A percentile compares a stretch with the other conserved stretches of the same genome.
Conservation (phyloP, 2,888 invertebrate genomes). For the Acronicta aceris region DNA sequence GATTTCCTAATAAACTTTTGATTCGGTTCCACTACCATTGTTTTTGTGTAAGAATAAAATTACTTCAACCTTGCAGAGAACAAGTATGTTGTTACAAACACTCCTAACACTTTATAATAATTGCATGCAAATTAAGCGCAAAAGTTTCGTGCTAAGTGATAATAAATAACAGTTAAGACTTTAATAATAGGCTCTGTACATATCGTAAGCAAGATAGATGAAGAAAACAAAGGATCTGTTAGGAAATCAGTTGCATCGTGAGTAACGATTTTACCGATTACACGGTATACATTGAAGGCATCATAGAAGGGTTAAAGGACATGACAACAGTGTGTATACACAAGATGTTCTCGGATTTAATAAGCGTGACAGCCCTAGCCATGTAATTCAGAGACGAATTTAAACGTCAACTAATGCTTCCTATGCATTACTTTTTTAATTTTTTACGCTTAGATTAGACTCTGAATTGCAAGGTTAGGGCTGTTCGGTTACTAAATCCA, state of each 20-base stretch:
- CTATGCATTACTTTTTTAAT: no score
- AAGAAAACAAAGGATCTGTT: constrained; percentile 37
- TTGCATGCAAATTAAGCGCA: constrained; percentile 41
- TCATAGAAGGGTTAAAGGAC: neutral
- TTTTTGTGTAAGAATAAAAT: constrained; percentile 19
- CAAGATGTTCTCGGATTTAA: no score
- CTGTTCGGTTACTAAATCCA: no score
- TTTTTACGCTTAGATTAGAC: no score
- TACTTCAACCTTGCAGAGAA: constrained; percentile 28
- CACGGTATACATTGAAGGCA: neutral
- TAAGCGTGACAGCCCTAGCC: no score
- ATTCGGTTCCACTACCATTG: neutral
- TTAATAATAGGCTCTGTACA: constrained; percentile 2
- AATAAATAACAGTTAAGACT: constrained; percentile 27
- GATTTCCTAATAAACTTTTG: neutral
- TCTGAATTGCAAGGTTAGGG: no score
- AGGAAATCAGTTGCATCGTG: constrained; percentile 12
- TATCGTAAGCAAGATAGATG: constrained; percentile 4
- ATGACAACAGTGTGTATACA: neutral
- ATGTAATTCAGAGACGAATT: no score
- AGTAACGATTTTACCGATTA: constrained; percentile 4
- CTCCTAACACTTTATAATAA: constrained; percentile 24
- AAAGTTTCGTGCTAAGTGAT: constrained; percentile 38
- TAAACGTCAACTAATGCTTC: no score
- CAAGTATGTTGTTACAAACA: constrained; percentile 26